Percentiles rank a stretch among this genome's conserved stretches.
Conservation (phyloP, 2,888 invertebrate genomes). For the Synergus japonicus region DNA sequence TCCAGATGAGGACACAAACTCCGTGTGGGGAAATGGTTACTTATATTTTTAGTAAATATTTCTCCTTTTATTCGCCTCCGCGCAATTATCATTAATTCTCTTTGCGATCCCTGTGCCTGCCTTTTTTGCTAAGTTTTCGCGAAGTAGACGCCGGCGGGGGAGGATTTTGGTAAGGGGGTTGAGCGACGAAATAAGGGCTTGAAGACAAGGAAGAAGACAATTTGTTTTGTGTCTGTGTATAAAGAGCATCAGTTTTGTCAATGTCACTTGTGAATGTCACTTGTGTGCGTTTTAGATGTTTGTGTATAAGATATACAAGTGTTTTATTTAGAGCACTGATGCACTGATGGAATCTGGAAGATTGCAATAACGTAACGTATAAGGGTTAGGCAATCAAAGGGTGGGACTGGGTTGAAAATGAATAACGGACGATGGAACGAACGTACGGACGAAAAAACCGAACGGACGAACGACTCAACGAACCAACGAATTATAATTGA, state of each 20-base stretch:
- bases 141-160: conserved; percentile 30
- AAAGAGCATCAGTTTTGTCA: no score
- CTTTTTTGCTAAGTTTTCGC: not conserved
- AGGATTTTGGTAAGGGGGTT: conserved; percentile 19
- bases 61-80: no score
- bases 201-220: conserved; percentile 11
- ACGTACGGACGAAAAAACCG: conserved; percentile 59
- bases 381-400: conserved; percentile 21
- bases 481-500: conserved; percentile 54
- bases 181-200: conserved; percentile 21
- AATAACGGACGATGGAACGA: conserved; percentile 50
- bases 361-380: conserved; percentile 20
- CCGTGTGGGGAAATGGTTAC: not conserved
- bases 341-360: conserved; percentile 31
- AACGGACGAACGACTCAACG: conserved; percentile 61
- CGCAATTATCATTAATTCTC: not conserved
- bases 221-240: not conserved
- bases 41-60: no score
- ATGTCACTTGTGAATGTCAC: not conserved
- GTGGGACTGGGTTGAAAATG: conserved; percentile 35
- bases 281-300: not conserved
- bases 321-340: not conserved
- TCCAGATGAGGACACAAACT: conserved; percentile 35
- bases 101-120: not conserved
- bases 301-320: not conserved